A percentile compares a stretch with the other conserved stretches of the same genome.
These are phyloP conservation scores for Hartigia nigra DNA, from an alignment of 2,888 invertebrate genomes.

Conservation along the genomic window DNA sequence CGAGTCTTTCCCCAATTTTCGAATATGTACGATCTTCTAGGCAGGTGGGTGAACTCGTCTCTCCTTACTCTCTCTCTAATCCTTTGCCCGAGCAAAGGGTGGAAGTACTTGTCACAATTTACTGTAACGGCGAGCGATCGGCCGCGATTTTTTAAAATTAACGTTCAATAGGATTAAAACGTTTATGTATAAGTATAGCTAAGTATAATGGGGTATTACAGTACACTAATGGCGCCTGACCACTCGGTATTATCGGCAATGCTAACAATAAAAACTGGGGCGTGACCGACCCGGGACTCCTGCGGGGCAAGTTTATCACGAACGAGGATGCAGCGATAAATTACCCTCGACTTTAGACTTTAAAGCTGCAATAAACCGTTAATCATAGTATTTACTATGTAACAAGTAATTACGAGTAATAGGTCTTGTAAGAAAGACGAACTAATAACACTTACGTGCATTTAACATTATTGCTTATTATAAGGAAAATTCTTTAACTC, in stretches of 20 bases:
- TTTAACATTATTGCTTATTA: background rate
- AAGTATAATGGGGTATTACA: background rate
- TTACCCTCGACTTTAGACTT: background rate
- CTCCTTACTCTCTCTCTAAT: too few species aligned
- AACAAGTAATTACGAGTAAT: background rate
- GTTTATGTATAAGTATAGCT: conserved; percentile 10
- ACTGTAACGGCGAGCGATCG: background rate
- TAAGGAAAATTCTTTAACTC: background rate
- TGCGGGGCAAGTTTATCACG: background rate
- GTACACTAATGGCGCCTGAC: background rate
- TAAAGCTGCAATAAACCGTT: background rate
- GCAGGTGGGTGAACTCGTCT: background rate
- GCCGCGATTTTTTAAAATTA: background rate
- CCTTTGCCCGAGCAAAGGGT: background rate
- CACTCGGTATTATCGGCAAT: background rate
- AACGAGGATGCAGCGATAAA: background rate
- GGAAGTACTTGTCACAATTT: background rate
- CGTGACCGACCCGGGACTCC: background rate
- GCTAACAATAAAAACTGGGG: background rate
- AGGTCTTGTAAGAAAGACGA: background rate
- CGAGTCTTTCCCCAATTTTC: background rate
- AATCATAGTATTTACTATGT: background rate
- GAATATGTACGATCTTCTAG: background rate
- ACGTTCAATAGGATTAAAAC: conserved; percentile 26
- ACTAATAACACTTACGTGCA: background rate